Evolutionary conservation across 2,888 invertebrate species (phyloP).

Genomic region (Drosophila nr. fundita): DNA sequence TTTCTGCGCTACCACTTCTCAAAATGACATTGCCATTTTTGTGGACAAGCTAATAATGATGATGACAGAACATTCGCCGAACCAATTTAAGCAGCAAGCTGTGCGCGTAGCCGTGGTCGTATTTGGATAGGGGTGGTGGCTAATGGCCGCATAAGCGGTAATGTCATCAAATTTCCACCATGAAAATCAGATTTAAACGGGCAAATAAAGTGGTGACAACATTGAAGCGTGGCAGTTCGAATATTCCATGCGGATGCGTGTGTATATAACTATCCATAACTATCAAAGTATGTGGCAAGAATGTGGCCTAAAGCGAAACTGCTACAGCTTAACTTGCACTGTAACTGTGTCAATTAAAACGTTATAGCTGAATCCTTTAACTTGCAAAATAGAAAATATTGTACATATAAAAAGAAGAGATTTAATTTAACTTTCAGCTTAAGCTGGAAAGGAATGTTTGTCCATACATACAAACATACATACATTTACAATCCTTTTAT

Average conservation of each 20-base stretch:
- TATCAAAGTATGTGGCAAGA: background rate
- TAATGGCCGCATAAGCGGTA: slow-evolving; percentile 32
- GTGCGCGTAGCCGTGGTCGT: slow-evolving; percentile 13
- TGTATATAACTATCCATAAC: background rate
- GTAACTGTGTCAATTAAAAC: background rate
- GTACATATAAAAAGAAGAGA: background rate
- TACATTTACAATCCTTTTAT: background rate
- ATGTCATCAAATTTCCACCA: slow-evolving; percentile 27
- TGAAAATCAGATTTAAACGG: slow-evolving; percentile 14
- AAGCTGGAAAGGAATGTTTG: background rate
- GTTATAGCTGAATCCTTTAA: background rate
- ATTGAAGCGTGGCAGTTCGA: slow-evolving; percentile 7
- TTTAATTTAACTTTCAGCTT: background rate
- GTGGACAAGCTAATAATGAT: slow-evolving; percentile 66
- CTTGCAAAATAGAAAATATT: background rate
- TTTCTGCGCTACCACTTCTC: slow-evolving; percentile 31
- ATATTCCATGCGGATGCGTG: background rate
- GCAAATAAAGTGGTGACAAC: slow-evolving; percentile 5
- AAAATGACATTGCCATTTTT: slow-evolving; percentile 59
- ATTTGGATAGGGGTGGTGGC: slow-evolving; percentile 21
- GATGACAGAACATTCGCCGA: slow-evolving; percentile 71
- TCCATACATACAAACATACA: background rate
- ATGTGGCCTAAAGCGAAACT: background rate
- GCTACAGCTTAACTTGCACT: background rate
- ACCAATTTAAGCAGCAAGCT: slow-evolving; percentile 62